Evolutionary conservation across 2,113 vertebrate genomes (phyloP), one percentile per base, ranked within the genome.

Genomic region (Vulpes ferrilata): DNA sequence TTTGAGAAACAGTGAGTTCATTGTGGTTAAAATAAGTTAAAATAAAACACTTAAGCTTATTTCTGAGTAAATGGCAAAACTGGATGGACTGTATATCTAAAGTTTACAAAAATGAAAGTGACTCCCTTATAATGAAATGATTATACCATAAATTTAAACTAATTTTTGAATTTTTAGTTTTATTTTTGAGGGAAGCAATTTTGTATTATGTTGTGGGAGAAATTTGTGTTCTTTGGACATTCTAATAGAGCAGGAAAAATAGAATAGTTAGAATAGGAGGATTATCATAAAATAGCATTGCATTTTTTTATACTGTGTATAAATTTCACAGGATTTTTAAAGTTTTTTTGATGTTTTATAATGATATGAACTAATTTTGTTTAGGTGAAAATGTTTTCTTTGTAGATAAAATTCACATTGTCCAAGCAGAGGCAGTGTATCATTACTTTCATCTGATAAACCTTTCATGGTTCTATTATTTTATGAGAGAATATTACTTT

Each of bases 401-500:
- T 90, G 19, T 16, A 60, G 82, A 57, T 87, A 82, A 78, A 71
- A 62, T 55, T 55, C 17, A 85, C 19, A 23, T 9, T 11, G 20
- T 84, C 55, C 20, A 43, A 60, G 65, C 32, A 62, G 23, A 73
- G 57, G 27, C 7, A 55, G 20, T 78, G 1, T 15, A 20, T 86
- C 78, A 4, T 51, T 10, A 19, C 65, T 86, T 62, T 71, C 19
- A 64, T 86, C 53, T 78, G n/a, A 59, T 90, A 96, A 84, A 59
- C 22, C 73, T 78, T 90, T 85, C 51, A 80, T 74, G 30, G 30
- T 65, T 82, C 82, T 93, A 7, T 84, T 73, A 53, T 96, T 96
- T 92, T 74, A 78, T 43, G 17, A 73, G 90, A 92, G 10, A 69
- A 74, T 51, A 64, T 91, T 90, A 78, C 53, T 87, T 97, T 92